These are phyloP conservation scores for Diogma glabrata DNA, from an alignment of 2,888 invertebrate species.

Conservation along the genomic window DNA sequence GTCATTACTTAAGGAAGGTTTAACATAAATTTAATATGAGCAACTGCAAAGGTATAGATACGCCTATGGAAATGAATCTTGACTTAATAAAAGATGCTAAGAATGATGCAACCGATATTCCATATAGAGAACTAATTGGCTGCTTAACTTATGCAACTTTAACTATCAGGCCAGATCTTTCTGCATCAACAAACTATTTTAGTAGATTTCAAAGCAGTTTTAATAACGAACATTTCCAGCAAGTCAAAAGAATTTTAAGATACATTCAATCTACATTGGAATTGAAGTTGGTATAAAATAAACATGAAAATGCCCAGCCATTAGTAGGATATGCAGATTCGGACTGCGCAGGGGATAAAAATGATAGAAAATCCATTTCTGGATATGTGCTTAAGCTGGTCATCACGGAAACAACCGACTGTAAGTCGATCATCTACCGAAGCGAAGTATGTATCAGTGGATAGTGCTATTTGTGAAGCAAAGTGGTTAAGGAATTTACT, in stretches of 20 bases:
- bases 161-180: neutral
- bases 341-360: neutral
- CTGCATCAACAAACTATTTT: no score
- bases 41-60: no score
- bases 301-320: neutral
- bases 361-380: neutral
- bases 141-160: conserved; percentile 1
- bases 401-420: neutral
- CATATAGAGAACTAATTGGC: neutral
- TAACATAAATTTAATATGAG: no score
- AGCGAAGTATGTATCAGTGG: neutral
- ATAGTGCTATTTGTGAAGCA: neutral
- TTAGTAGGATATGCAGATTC: neutral
- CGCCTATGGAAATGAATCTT: neutral
- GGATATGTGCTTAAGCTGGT: neutral
- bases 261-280: no score
- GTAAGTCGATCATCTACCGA: neutral
- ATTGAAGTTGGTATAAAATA: neutral
- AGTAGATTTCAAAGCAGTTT: no score
- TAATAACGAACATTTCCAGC: neutral
- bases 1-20: no score
- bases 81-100: neutral
- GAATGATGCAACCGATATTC: neutral
- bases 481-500: conserved; percentile 13
- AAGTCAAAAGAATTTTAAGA: neutral